Percentiles rank a stretch among this genome's conserved stretches.
Conservation (phyloP, 2,888 invertebrate genomes). For the Ichneumoninae sp. region DNA sequence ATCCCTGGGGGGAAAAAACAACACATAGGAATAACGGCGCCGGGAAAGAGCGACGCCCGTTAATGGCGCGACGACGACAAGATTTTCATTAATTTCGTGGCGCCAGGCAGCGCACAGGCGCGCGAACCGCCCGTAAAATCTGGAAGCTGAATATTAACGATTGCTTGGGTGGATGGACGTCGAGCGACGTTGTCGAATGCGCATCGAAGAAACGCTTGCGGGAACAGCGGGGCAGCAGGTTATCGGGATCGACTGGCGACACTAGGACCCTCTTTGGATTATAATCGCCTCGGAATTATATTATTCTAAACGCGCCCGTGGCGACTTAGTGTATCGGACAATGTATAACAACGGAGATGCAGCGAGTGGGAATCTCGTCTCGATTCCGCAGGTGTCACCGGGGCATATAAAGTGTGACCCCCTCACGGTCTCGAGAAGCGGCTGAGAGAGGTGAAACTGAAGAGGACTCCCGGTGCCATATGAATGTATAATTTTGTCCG, state of each 20-base stretch:
- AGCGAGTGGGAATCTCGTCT: conserved; percentile 29
- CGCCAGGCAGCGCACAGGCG: conserved; percentile 50
- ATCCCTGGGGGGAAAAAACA: neutral
- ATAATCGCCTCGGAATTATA: conserved; percentile 24
- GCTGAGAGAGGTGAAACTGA: conserved; percentile 1
- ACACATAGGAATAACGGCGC: conserved; percentile 36
- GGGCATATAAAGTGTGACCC: conserved; percentile 31
- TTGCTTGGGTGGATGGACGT: conserved; percentile 60
- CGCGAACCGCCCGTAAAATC: conserved; percentile 62
- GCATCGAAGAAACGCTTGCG: neutral
- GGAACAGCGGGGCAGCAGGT: conserved; percentile 11
- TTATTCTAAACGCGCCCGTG: conserved; percentile 24
- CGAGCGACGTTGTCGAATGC: conserved; percentile 16
- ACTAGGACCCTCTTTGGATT: neutral
- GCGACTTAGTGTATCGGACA: neutral
- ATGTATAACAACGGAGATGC: conserved; percentile 21
- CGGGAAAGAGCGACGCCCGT: conserved; percentile 41
- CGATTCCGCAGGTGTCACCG: conserved; percentile 34
- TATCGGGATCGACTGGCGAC: conserved; percentile 23
- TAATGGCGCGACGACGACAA: conserved; percentile 51
- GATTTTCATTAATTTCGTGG: conserved; percentile 68
- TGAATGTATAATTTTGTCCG: conserved; percentile 31
- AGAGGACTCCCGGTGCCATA: conserved; percentile 32
- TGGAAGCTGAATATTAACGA: conserved; percentile 73
- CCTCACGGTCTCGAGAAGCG: conserved; percentile 10